Base-by-base conservation (phyloP, 2,888 invertebrate genomes). In the Macrostomum cliftonense region DNA sequence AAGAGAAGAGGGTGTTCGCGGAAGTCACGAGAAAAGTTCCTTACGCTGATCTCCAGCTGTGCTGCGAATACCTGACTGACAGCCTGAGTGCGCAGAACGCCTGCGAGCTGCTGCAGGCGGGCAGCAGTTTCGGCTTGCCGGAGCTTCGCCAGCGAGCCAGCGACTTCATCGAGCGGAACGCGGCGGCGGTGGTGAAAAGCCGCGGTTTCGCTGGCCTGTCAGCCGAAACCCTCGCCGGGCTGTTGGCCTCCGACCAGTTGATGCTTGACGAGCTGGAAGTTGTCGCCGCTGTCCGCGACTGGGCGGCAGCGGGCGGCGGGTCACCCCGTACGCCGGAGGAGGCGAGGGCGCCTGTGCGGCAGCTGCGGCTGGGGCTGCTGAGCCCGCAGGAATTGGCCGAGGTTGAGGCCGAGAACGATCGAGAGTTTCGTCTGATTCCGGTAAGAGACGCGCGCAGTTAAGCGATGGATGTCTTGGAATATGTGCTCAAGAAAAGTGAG, bases 61-160 rank as follows among this genome's bases (percentile, higher is more conserved):
- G 63, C 54, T 58, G 58, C 21, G 59, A 59, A 19, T 65, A 61
- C 49, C 52, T 65, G 16, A 57, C 59, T 28, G 58, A 61, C 20
- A 60, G 61, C 44, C 50, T 66, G 50, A 58, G 58, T 46, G 57
- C 59, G 19, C 56, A 56, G 47, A 63, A 63, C 52, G 64, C 63
- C 1, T 63, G 64, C 57, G 66, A 66, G 45, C 59, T 61, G 46
- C 58, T 65, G 55, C 65, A 65, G 50, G 63, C 64, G 2, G 62
- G 64, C 1, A 62, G 64, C 11, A 63, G 61, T 0, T 65, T 61
- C 50, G 57, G 59, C 11, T 64, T 64, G 46, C 59, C 62, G 37
- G 59, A 62, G 13, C 57, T 66, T 13, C 60, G 58, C 45, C 58
- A 60, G 16, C 58, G 61, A 45, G 56, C 59, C 5, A 43, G 63